Conservation (phyloP, 2,888 invertebrate genomes). For the Byasa hedistus region DNA sequence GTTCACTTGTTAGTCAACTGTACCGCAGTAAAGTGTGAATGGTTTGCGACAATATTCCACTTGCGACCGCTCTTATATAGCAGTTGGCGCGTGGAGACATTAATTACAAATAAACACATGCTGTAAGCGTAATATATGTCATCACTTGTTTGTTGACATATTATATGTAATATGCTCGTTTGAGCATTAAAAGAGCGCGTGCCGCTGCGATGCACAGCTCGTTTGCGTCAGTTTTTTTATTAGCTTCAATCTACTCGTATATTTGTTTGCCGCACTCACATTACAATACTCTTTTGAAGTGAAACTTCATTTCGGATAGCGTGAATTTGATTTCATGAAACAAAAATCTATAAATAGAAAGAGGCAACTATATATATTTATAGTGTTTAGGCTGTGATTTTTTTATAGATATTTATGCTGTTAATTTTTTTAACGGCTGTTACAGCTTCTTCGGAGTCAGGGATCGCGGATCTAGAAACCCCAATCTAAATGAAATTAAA, state of each 20-base stretch:
- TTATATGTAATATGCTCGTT: neutral
- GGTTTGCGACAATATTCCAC: neutral
- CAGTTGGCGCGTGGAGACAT: slow-evolving; percentile 28
- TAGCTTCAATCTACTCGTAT: neutral
- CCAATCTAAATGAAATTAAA: too few relatives aligned
- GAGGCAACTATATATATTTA: too few relatives aligned
- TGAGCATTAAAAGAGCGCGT: slow-evolving; percentile 16
- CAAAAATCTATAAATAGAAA: too few relatives aligned
- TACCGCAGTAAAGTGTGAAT: neutral
- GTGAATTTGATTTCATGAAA: too few relatives aligned
- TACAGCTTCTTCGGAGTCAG: too few relatives aligned
- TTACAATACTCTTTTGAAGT: too few relatives aligned
- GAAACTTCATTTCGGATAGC: too few relatives aligned
- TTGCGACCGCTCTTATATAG: slow-evolving; percentile 28
- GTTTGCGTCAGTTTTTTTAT: slow-evolving; percentile 1
- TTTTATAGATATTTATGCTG: too few relatives aligned
- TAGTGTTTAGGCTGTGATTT: too few relatives aligned
- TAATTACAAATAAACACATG: slow-evolving; percentile 19
- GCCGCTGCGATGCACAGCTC: neutral
- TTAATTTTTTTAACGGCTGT: too few relatives aligned
- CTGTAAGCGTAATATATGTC: slow-evolving; percentile 7
- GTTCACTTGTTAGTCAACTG: neutral
- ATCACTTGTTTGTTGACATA: slow-evolving; percentile 18
- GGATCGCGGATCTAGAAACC: too few relatives aligned
- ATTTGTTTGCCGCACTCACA: neutral